Evolutionary conservation across 2,888 invertebrate species (phyloP).

Genomic region (Parnassius apollo): DNA sequence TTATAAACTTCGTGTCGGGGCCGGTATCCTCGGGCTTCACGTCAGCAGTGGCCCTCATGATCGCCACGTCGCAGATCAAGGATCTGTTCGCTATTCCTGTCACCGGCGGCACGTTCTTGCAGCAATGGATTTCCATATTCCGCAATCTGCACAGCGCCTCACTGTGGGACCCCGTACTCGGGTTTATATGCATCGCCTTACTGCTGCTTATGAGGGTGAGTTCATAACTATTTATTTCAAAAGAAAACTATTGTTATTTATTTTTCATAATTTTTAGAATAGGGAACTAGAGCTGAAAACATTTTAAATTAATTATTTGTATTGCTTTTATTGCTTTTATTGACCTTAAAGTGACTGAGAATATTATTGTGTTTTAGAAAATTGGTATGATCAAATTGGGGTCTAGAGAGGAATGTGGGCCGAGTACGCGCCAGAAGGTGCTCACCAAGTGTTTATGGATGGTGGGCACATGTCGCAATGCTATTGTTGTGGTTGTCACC

Average conservation of each 20-base stretch:
- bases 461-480: slow-evolving; percentile 90
- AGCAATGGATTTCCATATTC: slow-evolving; percentile 88
- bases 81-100: slow-evolving; percentile 88
- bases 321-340: too few species aligned
- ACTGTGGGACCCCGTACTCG: slow-evolving; percentile 88
- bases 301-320: too few species aligned
- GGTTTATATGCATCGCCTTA: slow-evolving; percentile 86
- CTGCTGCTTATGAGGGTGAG: slow-evolving; percentile 89
- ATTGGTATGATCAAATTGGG: slow-evolving; percentile 84
- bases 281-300: too few species aligned
- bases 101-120: slow-evolving; percentile 87
- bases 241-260: too few species aligned
- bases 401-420: slow-evolving; percentile 71
- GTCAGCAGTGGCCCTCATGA: slow-evolving; percentile 93
- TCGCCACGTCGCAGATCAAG: slow-evolving; percentile 93
- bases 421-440: slow-evolving; percentile 79
- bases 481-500: slow-evolving; percentile 89
- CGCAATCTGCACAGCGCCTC: slow-evolving; percentile 83
- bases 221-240: not conserved
- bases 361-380: slow-evolving; percentile 63
- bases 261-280: too few species aligned
- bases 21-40: slow-evolving; percentile 95
- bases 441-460: slow-evolving; percentile 87
- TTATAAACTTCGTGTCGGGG: slow-evolving; percentile 94
- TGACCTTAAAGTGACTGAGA: not conserved